Evolutionary conservation across 2,797 vertebrate species (phyloP).

Genomic region (Enteromius unitaeniatus): DNA sequence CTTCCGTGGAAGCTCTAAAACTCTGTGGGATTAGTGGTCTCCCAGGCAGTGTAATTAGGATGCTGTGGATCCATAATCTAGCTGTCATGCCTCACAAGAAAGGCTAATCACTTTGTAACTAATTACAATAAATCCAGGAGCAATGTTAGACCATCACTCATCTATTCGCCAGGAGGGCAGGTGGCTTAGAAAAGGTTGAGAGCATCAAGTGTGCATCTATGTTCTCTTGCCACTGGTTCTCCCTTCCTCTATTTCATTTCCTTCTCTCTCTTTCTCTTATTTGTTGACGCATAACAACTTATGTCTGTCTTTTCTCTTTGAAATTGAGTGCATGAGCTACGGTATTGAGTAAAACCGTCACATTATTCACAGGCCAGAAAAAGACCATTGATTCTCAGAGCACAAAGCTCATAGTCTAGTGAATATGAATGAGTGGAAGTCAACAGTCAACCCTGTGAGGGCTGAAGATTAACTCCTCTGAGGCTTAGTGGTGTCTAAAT

Average conservation of each 20-base stretch:
- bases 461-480: constrained; percentile 31
- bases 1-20: constrained; percentile 2
- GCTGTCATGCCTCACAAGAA: constrained; percentile 28
- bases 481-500: constrained; percentile 38
- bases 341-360: background rate
- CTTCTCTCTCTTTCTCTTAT: background rate
- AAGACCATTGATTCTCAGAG: no score
- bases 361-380: constrained; percentile 2
- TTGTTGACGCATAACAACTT: background rate
- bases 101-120: constrained; percentile 37
- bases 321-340: constrained; percentile 14
- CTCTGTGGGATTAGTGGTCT: constrained; percentile 33
- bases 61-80: constrained; percentile 37
- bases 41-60: constrained; percentile 48
- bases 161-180: background rate
- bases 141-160: constrained; percentile 9
- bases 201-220: constrained; percentile 14
- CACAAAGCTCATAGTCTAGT: constrained; percentile 13
- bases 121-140: constrained; percentile 49
- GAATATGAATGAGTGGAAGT: constrained; percentile 41
- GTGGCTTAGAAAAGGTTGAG: constrained; percentile 38
- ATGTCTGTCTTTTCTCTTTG: constrained; percentile 3
- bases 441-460: constrained; percentile 29
- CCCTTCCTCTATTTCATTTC: background rate
- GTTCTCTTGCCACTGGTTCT: background rate